Conservation (phyloP, 1,140 invertebrate species). For the Drosophila takahashii region DNA sequence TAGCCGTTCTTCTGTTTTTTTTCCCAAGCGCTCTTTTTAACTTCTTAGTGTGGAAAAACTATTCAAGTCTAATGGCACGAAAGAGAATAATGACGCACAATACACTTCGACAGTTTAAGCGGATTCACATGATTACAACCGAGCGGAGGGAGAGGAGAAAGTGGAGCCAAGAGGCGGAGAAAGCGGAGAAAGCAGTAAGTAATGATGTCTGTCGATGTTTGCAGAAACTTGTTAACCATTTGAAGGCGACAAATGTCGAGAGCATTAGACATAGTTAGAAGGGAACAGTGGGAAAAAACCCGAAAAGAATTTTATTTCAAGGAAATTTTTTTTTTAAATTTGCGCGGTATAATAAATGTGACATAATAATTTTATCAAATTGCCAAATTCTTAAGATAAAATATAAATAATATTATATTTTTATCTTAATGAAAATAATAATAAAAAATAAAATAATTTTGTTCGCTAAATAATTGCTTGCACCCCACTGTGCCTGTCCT, state of each 20-base stretch:
- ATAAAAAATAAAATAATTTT: background rate
- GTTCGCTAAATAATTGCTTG: background rate
- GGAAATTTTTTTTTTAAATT: no score
- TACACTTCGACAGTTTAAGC: conserved; percentile 80
- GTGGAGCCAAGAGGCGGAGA: background rate
- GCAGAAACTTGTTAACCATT: conserved; percentile 78
- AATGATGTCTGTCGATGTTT: conserved; percentile 75
- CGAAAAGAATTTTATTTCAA: no score
- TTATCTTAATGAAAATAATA: no score
- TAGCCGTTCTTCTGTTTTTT: conserved; percentile 10
- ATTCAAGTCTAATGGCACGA: conserved; percentile 84
- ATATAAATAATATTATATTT: no score
- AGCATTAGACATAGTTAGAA: conserved; percentile 61
- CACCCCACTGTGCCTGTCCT: background rate
- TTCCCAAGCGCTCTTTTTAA: conserved; percentile 15
- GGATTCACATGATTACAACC: conserved; percentile 79
- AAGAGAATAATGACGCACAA: conserved; percentile 84
- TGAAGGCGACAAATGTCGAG: conserved; percentile 75
- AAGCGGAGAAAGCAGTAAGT: conserved; percentile 48
- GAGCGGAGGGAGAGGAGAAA: conserved; percentile 14
- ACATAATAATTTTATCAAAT: no score
- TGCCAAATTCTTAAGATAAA: no score
- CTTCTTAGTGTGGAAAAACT: conserved; percentile 76
- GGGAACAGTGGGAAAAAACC: background rate
- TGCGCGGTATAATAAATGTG: no score